phyloP scores from a whole-genome alignment of 1,140 invertebrate genomes.

The Rhopalosiphum padi region DNA sequence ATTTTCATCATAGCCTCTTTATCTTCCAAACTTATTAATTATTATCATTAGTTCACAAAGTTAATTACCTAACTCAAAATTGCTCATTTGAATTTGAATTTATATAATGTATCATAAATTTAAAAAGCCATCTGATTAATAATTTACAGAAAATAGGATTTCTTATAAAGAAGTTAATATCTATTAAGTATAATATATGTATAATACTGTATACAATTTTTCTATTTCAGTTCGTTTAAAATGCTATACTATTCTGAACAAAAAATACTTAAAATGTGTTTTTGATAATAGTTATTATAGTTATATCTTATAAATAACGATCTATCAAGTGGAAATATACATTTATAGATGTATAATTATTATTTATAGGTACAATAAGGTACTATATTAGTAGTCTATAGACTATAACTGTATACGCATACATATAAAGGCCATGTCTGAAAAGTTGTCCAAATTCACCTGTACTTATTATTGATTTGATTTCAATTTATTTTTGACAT shows the following conservation, averaged over 20 bases:
- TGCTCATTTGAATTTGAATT: too few relatives aligned
- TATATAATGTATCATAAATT: too few relatives aligned
- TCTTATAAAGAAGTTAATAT: neutral
- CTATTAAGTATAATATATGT: neutral
- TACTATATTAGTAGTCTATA: too few relatives aligned
- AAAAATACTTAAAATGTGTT: neutral
- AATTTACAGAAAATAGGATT: too few relatives aligned
- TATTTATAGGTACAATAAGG: too few relatives aligned
- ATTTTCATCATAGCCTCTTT: neutral
- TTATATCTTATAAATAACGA: neutral
- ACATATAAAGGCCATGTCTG: neutral
- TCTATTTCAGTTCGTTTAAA: neutral
- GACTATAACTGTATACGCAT: too few relatives aligned
- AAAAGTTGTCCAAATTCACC: neutral
- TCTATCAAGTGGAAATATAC: too few relatives aligned
- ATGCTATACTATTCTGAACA: neutral
- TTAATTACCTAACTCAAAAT: too few relatives aligned
- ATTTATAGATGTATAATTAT: too few relatives aligned
- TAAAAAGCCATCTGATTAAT: too few relatives aligned
- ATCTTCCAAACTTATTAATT: neutral
- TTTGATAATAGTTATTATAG: neutral
- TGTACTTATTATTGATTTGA: neutral
- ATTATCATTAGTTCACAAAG: too few relatives aligned
- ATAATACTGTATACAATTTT: neutral
- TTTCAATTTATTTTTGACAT: neutral